Conservation (phyloP, 2,888 invertebrate species). For the Strigamia maritima region DNA sequence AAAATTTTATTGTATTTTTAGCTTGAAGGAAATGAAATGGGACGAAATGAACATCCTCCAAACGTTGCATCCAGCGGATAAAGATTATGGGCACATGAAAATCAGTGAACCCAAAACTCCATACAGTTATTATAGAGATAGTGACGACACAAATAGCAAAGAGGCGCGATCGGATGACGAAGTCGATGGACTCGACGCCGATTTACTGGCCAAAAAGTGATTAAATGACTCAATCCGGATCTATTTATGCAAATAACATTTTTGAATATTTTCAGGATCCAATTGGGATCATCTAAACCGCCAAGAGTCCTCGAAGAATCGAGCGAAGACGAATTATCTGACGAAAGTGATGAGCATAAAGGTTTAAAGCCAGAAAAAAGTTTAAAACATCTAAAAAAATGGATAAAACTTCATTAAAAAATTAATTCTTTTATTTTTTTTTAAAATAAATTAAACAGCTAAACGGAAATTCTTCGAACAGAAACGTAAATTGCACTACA, state of each 20-base stretch:
- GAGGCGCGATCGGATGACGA: constrained; percentile 57
- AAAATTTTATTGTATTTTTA: not conserved
- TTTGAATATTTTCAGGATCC: constrained; percentile 44
- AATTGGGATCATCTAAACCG: constrained; percentile 45
- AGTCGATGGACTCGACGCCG: constrained; percentile 63
- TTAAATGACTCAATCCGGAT: constrained; percentile 44
- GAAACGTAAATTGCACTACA: constrained; percentile 94
- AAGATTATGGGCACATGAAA: constrained; percentile 99
- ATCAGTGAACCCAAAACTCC: constrained; percentile 98
- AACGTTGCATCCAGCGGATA: constrained; percentile 94
- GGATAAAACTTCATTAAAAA: not conserved
- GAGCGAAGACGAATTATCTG: constrained; percentile 61
- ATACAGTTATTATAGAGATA: constrained; percentile 61
- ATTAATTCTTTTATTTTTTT: not conserved
- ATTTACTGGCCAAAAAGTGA: constrained; percentile 73
- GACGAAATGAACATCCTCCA: constrained; percentile 99
- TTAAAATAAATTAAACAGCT: no score
- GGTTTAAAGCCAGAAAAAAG: constrained; percentile 48
- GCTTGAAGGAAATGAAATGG: constrained; percentile 66
- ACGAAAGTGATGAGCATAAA: constrained; percentile 63
- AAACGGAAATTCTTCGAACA: constrained; percentile 79
- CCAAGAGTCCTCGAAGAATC: constrained; percentile 53
- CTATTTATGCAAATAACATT: no score
- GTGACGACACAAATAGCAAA: constrained; percentile 49
- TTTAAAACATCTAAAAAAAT: not conserved